Percentiles rank a stretch among this genome's conserved stretches.
Conservation (phyloP, 2,113 vertebrate species). For the Pardalotus punctatus region DNA sequence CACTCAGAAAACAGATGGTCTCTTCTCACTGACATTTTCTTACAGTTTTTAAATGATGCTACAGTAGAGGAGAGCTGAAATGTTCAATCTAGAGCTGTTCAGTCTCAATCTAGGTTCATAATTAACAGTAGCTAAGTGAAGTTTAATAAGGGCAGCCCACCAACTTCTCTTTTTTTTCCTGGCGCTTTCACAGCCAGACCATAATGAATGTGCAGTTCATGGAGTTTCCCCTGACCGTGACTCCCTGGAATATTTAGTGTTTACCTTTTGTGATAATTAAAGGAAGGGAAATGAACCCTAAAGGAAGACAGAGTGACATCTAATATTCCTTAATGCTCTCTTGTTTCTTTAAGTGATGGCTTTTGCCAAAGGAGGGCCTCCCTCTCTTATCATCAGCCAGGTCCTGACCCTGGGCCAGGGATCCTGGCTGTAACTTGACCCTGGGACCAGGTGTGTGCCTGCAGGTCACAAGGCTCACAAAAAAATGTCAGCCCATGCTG, state of each 20-base stretch:
- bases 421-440: constrained; percentile 90
- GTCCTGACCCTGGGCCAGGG: constrained; percentile 86
- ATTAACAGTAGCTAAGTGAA: constrained; percentile 51
- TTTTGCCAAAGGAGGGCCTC: constrained; percentile 75
- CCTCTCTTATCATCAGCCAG: constrained; percentile 78
- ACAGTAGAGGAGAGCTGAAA: constrained; percentile 1
- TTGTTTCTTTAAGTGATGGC: constrained; percentile 72
- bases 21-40: constrained; percentile 62
- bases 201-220: background rate
- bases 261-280: constrained; percentile 73
- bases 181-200: background rate
- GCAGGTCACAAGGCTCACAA: constrained; percentile 84
- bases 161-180: background rate
- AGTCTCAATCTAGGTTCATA: constrained; percentile 39
- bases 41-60: constrained; percentile 65
- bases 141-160: constrained; percentile 50
- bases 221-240: constrained; percentile 47
- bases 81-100: constrained; percentile 17
- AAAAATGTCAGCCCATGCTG: constrained; percentile 53
- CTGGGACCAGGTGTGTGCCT: constrained; percentile 93
- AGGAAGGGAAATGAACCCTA: constrained; percentile 65
- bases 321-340: constrained; percentile 73
- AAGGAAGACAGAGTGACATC: constrained; percentile 63
- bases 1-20: constrained; percentile 67
- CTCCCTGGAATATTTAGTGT: constrained; percentile 57